Conservation (phyloP, 1,140 invertebrate genomes). For the Ectropis grisescens region DNA sequence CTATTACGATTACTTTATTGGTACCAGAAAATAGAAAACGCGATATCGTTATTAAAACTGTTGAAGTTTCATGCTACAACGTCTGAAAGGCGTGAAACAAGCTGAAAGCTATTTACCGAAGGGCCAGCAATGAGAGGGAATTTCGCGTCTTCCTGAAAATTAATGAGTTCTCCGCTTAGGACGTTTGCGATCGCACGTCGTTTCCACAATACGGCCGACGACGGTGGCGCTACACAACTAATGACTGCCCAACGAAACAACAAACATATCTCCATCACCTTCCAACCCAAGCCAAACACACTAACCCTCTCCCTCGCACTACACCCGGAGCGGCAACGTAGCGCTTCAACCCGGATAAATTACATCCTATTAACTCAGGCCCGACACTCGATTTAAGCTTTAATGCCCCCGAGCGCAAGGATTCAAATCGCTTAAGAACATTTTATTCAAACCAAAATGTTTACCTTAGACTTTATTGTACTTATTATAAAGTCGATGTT, state of each 20-base stretch:
- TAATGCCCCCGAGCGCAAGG: conserved; percentile 48
- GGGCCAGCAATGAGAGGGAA: conserved; percentile 43
- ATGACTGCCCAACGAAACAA: conserved; percentile 41
- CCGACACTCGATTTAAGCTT: conserved; percentile 59
- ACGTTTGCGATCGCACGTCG: conserved; percentile 45
- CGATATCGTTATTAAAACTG: too few species aligned
- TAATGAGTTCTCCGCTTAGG: conserved; percentile 58
- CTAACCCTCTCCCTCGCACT: conserved; percentile 32
- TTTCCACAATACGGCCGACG: conserved; percentile 44
- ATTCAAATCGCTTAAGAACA: conserved; percentile 55
- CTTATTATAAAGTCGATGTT: conserved; percentile 49
- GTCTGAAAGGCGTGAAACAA: conserved; percentile 35
- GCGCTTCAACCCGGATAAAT: conserved; percentile 62
- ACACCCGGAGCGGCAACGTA: conserved; percentile 53
- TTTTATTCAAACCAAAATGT: conserved; percentile 29
- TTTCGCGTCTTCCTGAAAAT: conserved; percentile 62
- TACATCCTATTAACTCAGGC: conserved; percentile 66
- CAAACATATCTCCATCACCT: conserved; percentile 44
- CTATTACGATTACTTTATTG: too few species aligned
- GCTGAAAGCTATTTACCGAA: conserved; percentile 42
- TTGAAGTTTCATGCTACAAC: too few species aligned
- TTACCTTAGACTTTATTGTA: conserved; percentile 43
- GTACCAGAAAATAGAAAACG: too few species aligned
- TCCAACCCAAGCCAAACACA: conserved; percentile 16
- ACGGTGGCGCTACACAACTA: conserved; percentile 42